Conservation (phyloP, 2,888 invertebrate species). For the Thymelicus sylvestris region DNA sequence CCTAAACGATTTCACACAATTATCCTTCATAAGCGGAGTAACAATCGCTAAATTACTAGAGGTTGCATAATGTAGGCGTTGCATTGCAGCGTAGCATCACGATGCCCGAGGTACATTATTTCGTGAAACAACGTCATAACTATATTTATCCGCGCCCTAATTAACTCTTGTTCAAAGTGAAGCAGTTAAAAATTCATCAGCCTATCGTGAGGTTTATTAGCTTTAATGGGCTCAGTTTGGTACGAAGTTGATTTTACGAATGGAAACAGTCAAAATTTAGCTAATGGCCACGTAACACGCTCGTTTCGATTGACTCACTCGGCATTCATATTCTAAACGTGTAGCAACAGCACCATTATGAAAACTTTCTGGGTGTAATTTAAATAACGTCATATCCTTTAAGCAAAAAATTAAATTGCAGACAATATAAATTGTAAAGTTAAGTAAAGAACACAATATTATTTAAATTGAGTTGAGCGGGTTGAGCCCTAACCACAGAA, state of each 20-base stretch:
- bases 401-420: not conserved
- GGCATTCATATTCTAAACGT: conserved; percentile 5
- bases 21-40: conserved; percentile 28
- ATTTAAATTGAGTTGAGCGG: not conserved
- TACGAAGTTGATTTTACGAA: not conserved
- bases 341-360: not conserved
- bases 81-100: not conserved
- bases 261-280: not conserved
- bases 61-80: not conserved
- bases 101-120: not conserved
- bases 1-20: conserved; percentile 44
- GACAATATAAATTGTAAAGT: not conserved
- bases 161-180: not conserved
- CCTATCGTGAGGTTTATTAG: not conserved
- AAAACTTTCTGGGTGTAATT: conserved; percentile 4
- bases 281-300: conserved; percentile 1
- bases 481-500: too few species aligned
- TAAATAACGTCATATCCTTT: conserved; percentile 5
- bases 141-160: not conserved
- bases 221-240: not conserved
- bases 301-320: conserved; percentile 7
- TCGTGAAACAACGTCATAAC: not conserved
- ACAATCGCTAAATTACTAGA: conserved; percentile 26
- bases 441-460: not conserved
- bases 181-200: not conserved